Evolutionary conservation across 2,797 vertebrate genomes (phyloP).

Genomic region (Clarias pachynema): DNA sequence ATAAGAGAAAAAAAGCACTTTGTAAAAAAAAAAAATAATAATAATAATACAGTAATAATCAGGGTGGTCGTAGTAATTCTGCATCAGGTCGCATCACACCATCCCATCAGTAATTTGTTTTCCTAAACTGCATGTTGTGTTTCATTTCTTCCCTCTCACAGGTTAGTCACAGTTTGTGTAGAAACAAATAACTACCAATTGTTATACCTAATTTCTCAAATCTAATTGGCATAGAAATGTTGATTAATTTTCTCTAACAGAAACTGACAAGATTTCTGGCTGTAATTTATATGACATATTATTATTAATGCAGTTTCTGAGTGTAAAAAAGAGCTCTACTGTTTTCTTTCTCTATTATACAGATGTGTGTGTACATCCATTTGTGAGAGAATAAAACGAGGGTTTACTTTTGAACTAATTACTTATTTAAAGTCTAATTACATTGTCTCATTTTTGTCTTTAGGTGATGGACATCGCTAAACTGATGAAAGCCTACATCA

Average conservation of each 20-base stretch:
- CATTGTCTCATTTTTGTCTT: constrained; percentile 28
- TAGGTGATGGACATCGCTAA: constrained; percentile 97
- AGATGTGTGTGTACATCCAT: background rate
- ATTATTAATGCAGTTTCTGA: background rate
- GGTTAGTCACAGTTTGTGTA: background rate
- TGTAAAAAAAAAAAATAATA: background rate
- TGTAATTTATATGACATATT: background rate
- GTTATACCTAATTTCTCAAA: background rate
- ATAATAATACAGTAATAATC: background rate
- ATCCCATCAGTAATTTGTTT: background rate
- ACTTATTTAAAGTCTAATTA: background rate
- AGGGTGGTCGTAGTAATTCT: background rate
- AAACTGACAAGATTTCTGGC: background rate
- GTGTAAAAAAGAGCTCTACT: background rate
- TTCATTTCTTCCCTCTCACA: background rate
- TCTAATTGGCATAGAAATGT: background rate
- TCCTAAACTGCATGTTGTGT: background rate
- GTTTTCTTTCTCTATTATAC: background rate
- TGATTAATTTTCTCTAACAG: background rate
- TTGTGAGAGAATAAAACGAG: background rate
- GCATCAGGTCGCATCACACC: background rate
- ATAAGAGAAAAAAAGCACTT: background rate
- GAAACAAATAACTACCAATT: background rate
- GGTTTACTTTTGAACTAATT: background rate
- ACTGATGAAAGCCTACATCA: constrained; percentile 99